Evolutionary conservation across 2,888 invertebrate species (phyloP).

Genomic region (Melangyna quadrimaculata): DNA sequence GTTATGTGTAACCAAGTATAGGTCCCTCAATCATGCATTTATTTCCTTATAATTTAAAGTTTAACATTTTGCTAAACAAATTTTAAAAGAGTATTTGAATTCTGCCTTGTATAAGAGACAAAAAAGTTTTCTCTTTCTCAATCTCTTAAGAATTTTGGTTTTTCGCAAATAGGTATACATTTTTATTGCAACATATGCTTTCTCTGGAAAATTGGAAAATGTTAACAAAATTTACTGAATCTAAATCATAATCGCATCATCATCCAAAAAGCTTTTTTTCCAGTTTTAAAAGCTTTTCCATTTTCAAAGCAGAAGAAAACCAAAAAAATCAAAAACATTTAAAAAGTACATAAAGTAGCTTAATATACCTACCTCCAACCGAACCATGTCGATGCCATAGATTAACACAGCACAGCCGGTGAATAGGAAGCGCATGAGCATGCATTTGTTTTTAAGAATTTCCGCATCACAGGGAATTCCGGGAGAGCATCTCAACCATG

Average conservation of each 20-base stretch:
- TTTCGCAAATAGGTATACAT: not conserved
- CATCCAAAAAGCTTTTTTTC: not conserved
- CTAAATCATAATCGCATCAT: not conserved
- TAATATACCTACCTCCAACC: not conserved
- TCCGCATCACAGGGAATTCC: slow-evolving; percentile 70
- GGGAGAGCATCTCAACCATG: slow-evolving; percentile 68
- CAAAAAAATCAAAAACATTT: not conserved
- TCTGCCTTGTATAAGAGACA: not conserved
- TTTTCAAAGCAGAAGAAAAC: not conserved
- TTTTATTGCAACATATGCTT: not conserved
- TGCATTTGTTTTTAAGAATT: slow-evolving; percentile 69
- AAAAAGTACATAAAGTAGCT: slow-evolving; percentile 26
- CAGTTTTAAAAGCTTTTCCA: not conserved
- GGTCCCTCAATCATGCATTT: too few species aligned
- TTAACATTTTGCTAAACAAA: not conserved
- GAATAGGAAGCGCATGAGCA: slow-evolving; percentile 66
- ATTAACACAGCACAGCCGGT: slow-evolving; percentile 42
- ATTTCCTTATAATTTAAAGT: too few species aligned
- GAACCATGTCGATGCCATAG: slow-evolving; percentile 2
- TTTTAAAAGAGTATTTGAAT: not conserved
- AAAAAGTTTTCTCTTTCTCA: not conserved
- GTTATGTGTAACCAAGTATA: too few species aligned
- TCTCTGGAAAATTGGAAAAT: slow-evolving; percentile 4
- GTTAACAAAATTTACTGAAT: not conserved
- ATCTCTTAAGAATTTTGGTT: not conserved